phyloP scores from a whole-genome alignment of 2,797 vertebrate species.

The Chaetophractus vellerosus region DNA sequence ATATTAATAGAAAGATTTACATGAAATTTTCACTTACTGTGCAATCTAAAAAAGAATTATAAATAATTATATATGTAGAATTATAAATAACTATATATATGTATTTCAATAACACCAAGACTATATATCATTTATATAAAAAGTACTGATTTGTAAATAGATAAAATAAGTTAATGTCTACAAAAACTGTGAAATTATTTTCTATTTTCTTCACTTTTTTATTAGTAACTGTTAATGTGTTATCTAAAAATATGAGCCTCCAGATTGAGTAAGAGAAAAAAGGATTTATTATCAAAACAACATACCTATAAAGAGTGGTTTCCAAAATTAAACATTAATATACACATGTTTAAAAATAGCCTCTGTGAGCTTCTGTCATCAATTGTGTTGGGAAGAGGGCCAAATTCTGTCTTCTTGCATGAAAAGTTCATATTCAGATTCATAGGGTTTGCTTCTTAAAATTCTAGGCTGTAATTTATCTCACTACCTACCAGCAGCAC shows the following conservation, averaged over 20 bases:
- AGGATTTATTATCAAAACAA: slow-evolving; percentile 61
- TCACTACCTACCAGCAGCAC: slow-evolving; percentile 31
- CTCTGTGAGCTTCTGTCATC: slow-evolving; percentile 68
- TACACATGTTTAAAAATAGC: slow-evolving; percentile 63
- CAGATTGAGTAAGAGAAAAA: not conserved
- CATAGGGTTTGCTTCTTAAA: not conserved
- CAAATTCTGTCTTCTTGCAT: slow-evolving; percentile 29
- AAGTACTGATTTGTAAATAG: not conserved
- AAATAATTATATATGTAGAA: not conserved
- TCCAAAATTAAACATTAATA: slow-evolving; percentile 58
- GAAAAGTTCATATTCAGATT: slow-evolving; percentile 54
- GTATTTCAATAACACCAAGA: slow-evolving; percentile 39
- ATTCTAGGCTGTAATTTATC: slow-evolving; percentile 58
- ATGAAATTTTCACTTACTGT: not conserved
- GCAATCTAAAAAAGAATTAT: not conserved
- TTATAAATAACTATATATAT: not conserved
- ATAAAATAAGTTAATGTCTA: not conserved
- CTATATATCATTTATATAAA: slow-evolving; percentile 12
- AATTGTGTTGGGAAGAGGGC: slow-evolving; percentile 60
- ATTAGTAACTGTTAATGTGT: not conserved
- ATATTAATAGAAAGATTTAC: slow-evolving; percentile 29
- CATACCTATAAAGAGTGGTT: slow-evolving; percentile 56
- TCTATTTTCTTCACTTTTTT: not conserved
- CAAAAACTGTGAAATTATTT: slow-evolving; percentile 40
- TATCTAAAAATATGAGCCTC: slow-evolving; percentile 35